Percentiles rank a stretch among this genome's conserved stretches.
Conservation (phyloP, 2,113 vertebrate genomes). For the Phylloscopus trochiloides region DNA sequence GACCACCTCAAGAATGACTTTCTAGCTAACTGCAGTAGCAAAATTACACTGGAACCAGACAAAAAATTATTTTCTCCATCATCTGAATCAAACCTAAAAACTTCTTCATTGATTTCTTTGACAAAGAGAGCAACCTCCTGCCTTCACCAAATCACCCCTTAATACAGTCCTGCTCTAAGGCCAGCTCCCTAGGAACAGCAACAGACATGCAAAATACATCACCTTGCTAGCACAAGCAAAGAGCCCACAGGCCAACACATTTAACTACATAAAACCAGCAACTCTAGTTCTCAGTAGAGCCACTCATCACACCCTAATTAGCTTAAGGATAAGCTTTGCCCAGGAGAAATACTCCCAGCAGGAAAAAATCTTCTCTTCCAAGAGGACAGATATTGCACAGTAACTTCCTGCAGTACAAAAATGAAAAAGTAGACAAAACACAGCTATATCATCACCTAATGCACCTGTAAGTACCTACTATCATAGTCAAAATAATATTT, state of each 20-base stretch:
- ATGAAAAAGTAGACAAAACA: background rate
- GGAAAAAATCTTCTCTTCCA: background rate
- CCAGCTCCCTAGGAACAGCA: background rate
- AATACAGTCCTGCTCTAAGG: background rate
- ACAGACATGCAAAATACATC: background rate
- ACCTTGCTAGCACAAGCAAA: background rate
- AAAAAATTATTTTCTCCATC: background rate
- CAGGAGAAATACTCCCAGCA: background rate
- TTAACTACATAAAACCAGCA: background rate
- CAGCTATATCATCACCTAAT: background rate
- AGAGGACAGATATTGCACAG: background rate
- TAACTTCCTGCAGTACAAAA: background rate
- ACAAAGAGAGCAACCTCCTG: background rate
- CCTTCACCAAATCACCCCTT: background rate
- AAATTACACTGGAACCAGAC: background rate
- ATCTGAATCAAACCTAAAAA: background rate
- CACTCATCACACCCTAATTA: background rate
- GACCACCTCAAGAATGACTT: background rate
- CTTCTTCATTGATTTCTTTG: background rate
- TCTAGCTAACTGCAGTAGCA: background rate
- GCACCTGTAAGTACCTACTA: background rate
- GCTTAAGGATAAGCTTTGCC: background rate
- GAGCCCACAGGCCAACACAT: background rate
- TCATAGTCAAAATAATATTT: background rate
- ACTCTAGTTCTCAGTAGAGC: background rate